Evolutionary conservation across 2,888 invertebrate genomes (phyloP).

Genomic region (Scaptodrosophila latifasciaeformis): DNA sequence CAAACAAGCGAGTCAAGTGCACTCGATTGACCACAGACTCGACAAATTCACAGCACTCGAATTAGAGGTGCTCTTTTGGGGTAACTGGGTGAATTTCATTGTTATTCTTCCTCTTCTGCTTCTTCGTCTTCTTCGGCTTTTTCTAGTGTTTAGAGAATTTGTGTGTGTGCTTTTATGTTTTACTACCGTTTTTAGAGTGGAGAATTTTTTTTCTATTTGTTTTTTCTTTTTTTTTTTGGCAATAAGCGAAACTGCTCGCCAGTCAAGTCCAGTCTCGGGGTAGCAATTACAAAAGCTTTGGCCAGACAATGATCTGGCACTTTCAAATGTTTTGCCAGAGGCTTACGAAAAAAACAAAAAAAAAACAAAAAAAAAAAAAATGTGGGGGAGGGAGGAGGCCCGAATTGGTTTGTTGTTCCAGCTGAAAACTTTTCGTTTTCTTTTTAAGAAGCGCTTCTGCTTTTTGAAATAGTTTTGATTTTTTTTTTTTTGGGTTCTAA

Average conservation of each 20-base stretch:
- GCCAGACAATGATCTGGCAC: conserved; percentile 39
- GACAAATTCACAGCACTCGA: not conserved
- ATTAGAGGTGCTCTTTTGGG: not conserved
- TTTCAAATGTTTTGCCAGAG: conserved; percentile 16
- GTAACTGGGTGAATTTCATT: conserved; percentile 1
- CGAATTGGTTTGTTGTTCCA: conserved; percentile 48
- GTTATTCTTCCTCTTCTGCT: not conserved
- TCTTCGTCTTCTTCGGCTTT: not conserved
- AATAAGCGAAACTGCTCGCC: conserved; percentile 26
- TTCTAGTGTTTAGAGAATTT: not conserved
- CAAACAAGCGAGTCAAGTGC: not conserved
- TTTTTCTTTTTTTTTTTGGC: conserved; percentile 15
- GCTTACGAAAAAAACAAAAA: no score
- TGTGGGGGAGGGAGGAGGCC: not conserved
- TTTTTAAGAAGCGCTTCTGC: no score
- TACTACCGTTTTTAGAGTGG: conserved; percentile 1
- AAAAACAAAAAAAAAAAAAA: not conserved
- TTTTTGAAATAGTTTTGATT: no score
- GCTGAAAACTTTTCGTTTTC: conserved; percentile 61
- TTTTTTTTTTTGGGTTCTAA: no score
- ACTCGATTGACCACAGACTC: not conserved
- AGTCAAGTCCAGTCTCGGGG: not conserved
- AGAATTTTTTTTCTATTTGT: not conserved
- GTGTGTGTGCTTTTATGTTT: not conserved
- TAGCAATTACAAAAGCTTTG: conserved; percentile 19